These are phyloP conservation scores for Gambusia yucatana DNA, from an alignment of 2,797 vertebrate species.

Conservation along the genomic window DNA sequence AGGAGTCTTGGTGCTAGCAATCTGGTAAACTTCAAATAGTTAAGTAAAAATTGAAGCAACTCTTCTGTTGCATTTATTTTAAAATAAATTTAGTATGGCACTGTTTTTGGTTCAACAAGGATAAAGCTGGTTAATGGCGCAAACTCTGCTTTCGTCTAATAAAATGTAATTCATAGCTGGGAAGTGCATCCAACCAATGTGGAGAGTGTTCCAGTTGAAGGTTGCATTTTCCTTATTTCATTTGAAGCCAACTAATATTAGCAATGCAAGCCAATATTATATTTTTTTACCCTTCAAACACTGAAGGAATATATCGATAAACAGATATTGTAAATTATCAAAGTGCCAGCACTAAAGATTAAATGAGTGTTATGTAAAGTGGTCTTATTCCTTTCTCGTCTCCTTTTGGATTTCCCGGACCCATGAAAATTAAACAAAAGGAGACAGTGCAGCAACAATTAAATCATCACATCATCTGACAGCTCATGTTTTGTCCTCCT, in stretches of 20 bases:
- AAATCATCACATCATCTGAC: neutral
- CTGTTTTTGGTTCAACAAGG: neutral
- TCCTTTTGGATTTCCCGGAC: neutral
- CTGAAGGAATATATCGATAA: neutral
- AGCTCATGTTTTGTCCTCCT: neutral
- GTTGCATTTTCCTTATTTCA: neutral
- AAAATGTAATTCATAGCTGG: neutral
- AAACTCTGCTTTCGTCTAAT: neutral
- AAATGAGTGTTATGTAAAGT: neutral
- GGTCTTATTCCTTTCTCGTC: neutral
- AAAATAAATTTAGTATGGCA: neutral
- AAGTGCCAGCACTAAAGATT: neutral
- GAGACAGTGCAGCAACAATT: neutral
- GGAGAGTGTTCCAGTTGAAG: neutral
- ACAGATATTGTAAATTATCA: neutral
- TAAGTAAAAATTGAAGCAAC: neutral
- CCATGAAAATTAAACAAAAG: neutral
- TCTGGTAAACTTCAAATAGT: neutral
- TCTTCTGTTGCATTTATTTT: neutral
- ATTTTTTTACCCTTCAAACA: neutral
- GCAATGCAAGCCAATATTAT: neutral
- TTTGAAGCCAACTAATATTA: neutral
- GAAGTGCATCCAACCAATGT: neutral
- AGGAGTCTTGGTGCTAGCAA: neutral
- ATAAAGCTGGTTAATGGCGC: neutral